These are phyloP conservation scores for Rhodeus uyekii DNA, from an alignment of 2,797 vertebrate species.

Conservation along the genomic window DNA sequence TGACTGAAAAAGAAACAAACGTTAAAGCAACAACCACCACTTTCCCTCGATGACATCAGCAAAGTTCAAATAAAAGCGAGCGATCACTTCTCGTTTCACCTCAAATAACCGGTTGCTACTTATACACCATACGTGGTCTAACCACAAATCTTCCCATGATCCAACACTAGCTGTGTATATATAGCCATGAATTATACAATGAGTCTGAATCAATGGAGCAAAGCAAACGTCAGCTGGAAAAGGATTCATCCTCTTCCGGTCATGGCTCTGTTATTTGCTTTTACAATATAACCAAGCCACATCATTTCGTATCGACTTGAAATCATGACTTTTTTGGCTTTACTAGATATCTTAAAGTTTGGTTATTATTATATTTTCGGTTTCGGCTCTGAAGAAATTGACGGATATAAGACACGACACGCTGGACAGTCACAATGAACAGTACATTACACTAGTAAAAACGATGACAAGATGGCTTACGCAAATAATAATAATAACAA, in stretches of 20 bases:
- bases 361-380: conserved; percentile 95
- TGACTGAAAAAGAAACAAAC: conserved; percentile 92
- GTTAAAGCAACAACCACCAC: conserved; percentile 81
- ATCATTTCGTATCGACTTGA: conserved; percentile 97
- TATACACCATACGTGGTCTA: conserved; percentile 54
- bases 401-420: conserved; percentile 83
- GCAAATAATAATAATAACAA: conserved; percentile 68
- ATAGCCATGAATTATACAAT: conserved; percentile 63
- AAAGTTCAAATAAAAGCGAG: conserved; percentile 48
- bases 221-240: conserved; percentile 80
- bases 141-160: conserved; percentile 42
- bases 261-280: conserved; percentile 99
- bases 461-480: conserved; percentile 80
- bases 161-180: conserved; percentile 49
- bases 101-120: conserved; percentile 63
- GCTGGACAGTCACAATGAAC: conserved; percentile 89
- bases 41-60: conserved; percentile 79
- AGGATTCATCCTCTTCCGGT: conserved; percentile 84
- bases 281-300: conserved; percentile 95
- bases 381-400: conserved; percentile 83
- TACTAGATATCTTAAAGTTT: conserved; percentile 99
- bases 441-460: conserved; percentile 89
- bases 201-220: conserved; percentile 65
- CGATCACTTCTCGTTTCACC: conserved; percentile 48
- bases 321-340: conserved; percentile 99